Percentiles rank a stretch among this genome's conserved stretches.
Evolutionary conservation across 1,140 invertebrate genomes (phyloP).

Genomic region (Manduca sexta): DNA sequence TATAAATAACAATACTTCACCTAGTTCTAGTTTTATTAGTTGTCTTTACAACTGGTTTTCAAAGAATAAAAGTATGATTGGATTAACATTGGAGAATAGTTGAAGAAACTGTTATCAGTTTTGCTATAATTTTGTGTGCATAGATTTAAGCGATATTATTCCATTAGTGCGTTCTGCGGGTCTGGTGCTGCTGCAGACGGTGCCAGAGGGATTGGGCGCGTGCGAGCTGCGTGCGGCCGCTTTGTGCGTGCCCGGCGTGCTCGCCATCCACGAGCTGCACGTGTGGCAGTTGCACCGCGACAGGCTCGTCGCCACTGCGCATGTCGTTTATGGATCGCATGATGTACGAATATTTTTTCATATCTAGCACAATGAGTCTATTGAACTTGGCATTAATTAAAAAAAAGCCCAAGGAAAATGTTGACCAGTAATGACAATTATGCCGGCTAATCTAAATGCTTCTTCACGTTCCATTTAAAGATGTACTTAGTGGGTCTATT

Average conservation of each 20-base stretch:
- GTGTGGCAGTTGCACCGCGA: constrained; percentile 84
- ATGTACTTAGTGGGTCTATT: too few species aligned
- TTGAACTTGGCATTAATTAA: too few species aligned
- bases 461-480: too few species aligned
- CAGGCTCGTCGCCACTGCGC: constrained; percentile 81
- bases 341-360: constrained; percentile 11
- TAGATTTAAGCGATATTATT: neutral
- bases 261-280: constrained; percentile 89
- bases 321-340: constrained; percentile 77
- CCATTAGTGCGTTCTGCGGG: constrained; percentile 65
- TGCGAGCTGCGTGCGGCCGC: constrained; percentile 78
- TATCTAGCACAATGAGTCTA: too few species aligned
- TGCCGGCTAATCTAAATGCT: too few species aligned
- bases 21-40: too few species aligned
- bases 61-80: too few species aligned
- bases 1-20: too few species aligned
- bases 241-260: constrained; percentile 83
- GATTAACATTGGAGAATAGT: neutral
- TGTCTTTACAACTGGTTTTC: too few species aligned
- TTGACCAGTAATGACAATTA: too few species aligned
- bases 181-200: constrained; percentile 85
- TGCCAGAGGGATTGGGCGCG: constrained; percentile 85
- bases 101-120: neutral
- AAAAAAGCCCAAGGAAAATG: too few species aligned
- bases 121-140: neutral